Conservation (phyloP, 1,140 invertebrate genomes). For the Melanaphis sacchari region DNA sequence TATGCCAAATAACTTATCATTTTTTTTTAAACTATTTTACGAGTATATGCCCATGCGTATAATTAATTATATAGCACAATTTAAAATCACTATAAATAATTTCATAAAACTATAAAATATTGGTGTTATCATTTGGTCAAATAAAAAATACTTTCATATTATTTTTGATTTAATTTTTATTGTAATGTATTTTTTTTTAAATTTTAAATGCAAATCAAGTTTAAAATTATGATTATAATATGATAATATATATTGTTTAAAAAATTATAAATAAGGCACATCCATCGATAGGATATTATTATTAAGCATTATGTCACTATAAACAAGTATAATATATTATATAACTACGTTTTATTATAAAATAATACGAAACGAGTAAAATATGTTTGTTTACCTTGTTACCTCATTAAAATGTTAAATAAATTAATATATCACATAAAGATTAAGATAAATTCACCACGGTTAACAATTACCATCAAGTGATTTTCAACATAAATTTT, state of each 20-base stretch:
- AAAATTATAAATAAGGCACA: neutral
- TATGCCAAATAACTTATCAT: neutral
- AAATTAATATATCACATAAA: neutral
- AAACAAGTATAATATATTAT: neutral
- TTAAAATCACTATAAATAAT: too few relatives aligned
- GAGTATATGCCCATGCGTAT: neutral
- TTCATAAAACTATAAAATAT: too few relatives aligned
- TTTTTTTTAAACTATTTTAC: neutral
- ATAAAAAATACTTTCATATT: too few relatives aligned
- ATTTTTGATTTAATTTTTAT: too few relatives aligned
- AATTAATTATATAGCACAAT: too few relatives aligned
- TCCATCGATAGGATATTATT: neutral
- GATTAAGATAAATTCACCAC: neutral
- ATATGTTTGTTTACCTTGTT: neutral
- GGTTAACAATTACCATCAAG: neutral
- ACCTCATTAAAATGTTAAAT: neutral
- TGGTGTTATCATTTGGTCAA: too few relatives aligned
- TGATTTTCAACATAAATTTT: neutral
- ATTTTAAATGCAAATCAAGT: too few relatives aligned
- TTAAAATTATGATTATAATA: neutral
- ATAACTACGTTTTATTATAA: neutral
- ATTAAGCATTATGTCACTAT: neutral
- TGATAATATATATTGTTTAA: neutral
- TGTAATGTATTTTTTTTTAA: too few relatives aligned
- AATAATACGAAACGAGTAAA: neutral